Percentiles rank a stretch among this genome's conserved stretches.
phyloP scores from a whole-genome alignment of 2,113 vertebrate genomes.

The Chiloscyllium plagiosum region DNA sequence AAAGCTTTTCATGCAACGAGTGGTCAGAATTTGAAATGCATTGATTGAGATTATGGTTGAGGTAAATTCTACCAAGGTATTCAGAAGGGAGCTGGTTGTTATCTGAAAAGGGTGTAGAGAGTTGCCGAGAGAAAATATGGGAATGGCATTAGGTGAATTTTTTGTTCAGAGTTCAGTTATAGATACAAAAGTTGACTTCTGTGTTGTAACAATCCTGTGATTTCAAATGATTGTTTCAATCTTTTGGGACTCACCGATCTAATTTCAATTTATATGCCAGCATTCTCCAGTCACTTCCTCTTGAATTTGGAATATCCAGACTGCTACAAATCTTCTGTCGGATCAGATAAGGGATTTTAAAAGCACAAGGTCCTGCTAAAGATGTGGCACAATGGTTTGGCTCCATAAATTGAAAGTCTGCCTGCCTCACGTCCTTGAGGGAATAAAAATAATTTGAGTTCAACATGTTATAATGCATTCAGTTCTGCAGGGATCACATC shows the following conservation, averaged over 20 bases:
- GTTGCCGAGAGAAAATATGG: too few species aligned
- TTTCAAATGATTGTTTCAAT: background rate
- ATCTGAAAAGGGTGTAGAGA: too few species aligned
- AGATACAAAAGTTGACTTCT: background rate
- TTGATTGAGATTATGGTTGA: too few species aligned
- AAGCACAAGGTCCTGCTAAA: slow-evolving; percentile 95
- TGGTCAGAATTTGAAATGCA: too few species aligned
- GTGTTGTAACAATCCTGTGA: background rate
- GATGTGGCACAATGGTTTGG: slow-evolving; percentile 80
- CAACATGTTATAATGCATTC: background rate
- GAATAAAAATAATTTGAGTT: slow-evolving; percentile 8
- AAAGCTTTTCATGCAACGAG: too few species aligned
- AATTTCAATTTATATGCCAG: slow-evolving; percentile 96
- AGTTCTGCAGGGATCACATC: background rate
- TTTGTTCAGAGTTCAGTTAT: too few species aligned
- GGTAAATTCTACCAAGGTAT: too few species aligned
- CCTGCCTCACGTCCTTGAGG: slow-evolving; percentile 71
- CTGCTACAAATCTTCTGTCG: slow-evolving; percentile 99
- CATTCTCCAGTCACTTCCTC: slow-evolving; percentile 90
- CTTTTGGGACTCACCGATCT: slow-evolving; percentile 68
- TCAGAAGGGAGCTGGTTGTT: too few species aligned
- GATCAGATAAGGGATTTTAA: slow-evolving; percentile 99
- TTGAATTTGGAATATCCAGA: slow-evolving; percentile 78
- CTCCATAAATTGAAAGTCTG: slow-evolving; percentile 69
- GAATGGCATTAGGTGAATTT: too few species aligned